A percentile compares a stretch with the other conserved stretches of the same genome.
These are phyloP conservation scores for Acleris holmiana DNA, from an alignment of 2,888 invertebrate species.

Conservation along the genomic window DNA sequence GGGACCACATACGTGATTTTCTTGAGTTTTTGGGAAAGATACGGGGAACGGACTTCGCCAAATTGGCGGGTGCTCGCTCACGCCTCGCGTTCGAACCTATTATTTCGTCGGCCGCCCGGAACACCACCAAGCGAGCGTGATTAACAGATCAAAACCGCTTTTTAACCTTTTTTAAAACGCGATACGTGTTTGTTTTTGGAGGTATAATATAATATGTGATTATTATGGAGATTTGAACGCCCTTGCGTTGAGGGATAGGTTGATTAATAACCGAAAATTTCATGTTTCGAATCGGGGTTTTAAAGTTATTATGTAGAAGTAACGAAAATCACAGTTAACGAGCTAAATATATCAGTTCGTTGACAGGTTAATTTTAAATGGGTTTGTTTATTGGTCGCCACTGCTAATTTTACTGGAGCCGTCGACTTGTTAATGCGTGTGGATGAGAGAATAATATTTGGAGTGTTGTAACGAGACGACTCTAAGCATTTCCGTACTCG, in stretches of 20 bases:
- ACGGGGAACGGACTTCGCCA: slow-evolving; percentile 66
- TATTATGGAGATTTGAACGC: slow-evolving; percentile 73
- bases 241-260: slow-evolving; percentile 56
- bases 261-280: slow-evolving; percentile 47
- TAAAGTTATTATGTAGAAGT: slow-evolving; percentile 28
- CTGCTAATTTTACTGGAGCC: slow-evolving; percentile 24
- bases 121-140: slow-evolving; percentile 67
- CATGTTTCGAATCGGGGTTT: slow-evolving; percentile 24
- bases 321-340: slow-evolving; percentile 36
- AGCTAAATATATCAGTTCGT: slow-evolving; percentile 37
- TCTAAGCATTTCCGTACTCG: slow-evolving; percentile 13
- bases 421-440: slow-evolving; percentile 18
- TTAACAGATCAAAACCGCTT: slow-evolving; percentile 72
- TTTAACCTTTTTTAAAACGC: slow-evolving; percentile 53
- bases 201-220: slow-evolving; percentile 68
- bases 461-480: background rate
- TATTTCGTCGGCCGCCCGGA: slow-evolving; percentile 73
- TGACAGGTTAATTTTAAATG: slow-evolving; percentile 37
- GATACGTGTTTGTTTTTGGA: slow-evolving; percentile 80
- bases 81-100: slow-evolving; percentile 77
- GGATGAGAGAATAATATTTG: slow-evolving; percentile 20
- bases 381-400: slow-evolving; percentile 31
- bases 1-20: slow-evolving; percentile 78
- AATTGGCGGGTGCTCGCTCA: slow-evolving; percentile 78
- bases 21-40: slow-evolving; percentile 58